Evolutionary conservation across 2,797 vertebrate species (phyloP).

Genomic region (Picus viridis): DNA sequence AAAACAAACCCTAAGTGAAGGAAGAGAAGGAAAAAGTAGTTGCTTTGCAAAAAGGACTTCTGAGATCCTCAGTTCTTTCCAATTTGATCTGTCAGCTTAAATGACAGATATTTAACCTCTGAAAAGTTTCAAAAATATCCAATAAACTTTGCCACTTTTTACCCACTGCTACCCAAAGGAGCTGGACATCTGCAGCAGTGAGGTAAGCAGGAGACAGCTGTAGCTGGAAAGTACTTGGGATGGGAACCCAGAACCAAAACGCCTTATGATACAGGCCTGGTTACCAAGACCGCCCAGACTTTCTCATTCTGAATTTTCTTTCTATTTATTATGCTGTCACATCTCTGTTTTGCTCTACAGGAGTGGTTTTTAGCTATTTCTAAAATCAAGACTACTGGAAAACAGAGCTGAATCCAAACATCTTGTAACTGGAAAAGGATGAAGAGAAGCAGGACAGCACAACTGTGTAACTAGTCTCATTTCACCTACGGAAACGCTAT

Average conservation of each 20-base stretch:
- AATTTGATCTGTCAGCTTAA: neutral
- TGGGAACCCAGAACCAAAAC: neutral
- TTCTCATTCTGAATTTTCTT: neutral
- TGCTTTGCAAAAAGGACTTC: neutral
- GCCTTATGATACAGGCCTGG: neutral
- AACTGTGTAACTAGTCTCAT: neutral
- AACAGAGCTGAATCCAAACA: neutral
- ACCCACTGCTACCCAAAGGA: neutral
- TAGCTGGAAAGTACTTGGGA: neutral
- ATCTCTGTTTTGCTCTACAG: neutral
- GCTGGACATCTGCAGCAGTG: neutral
- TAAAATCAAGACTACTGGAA: neutral
- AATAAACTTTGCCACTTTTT: neutral
- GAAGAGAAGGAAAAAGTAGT: neutral
- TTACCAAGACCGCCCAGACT: neutral
- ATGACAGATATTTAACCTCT: neutral
- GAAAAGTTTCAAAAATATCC: neutral
- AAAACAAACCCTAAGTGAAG: too few relatives aligned
- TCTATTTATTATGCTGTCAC: neutral
- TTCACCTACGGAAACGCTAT: neutral
- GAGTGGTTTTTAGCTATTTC: neutral
- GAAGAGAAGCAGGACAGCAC: neutral
- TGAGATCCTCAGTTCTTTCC: neutral
- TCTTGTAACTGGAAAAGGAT: neutral
- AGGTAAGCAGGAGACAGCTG: neutral